A percentile compares a stretch with the other conserved stretches of the same genome.
Evolutionary conservation across 1,140 invertebrate genomes (phyloP).

Genomic region (Parasteatoda tepidariorum): DNA sequence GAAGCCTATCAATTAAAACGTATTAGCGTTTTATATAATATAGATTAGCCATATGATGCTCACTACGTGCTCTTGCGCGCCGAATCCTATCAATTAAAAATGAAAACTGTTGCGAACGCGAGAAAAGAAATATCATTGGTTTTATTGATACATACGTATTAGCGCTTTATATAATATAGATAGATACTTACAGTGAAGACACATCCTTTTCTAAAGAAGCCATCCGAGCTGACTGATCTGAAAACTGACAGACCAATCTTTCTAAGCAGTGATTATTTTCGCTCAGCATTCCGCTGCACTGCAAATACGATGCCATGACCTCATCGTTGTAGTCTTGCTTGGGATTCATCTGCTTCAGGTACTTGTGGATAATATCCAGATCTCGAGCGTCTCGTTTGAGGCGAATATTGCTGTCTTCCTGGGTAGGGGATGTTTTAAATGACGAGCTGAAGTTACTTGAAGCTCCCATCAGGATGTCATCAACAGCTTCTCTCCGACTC

Average conservation of each 20-base stretch:
- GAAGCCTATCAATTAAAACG: too few species aligned
- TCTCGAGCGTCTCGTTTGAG: constrained; percentile 48
- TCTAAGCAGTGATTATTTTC: constrained; percentile 65
- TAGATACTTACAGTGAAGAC: constrained; percentile 66
- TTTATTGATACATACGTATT: too few species aligned
- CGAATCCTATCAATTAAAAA: too few species aligned
- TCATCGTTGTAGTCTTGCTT: constrained; percentile 65
- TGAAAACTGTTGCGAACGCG: too few species aligned
- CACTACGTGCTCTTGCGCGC: too few species aligned
- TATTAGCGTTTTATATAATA: too few species aligned
- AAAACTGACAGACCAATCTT: constrained; percentile 67
- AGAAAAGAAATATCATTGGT: too few species aligned
- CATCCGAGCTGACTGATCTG: constrained; percentile 67
- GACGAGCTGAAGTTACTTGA: constrained; percentile 1
- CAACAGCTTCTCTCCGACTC: constrained; percentile 37
- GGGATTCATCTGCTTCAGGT: constrained; percentile 62
- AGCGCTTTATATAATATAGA: too few species aligned
- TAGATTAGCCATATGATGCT: too few species aligned
- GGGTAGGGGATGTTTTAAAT: background rate
- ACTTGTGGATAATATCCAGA: constrained; percentile 63
- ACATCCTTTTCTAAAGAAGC: constrained; percentile 63
- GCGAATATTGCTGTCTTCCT: background rate
- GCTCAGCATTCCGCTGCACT: constrained; percentile 65
- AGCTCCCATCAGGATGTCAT: background rate
- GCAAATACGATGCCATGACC: constrained; percentile 66